These are phyloP conservation scores for Galagoides demidoff DNA, from an alignment of 2,797 vertebrate genomes.

Conservation along the genomic window DNA sequence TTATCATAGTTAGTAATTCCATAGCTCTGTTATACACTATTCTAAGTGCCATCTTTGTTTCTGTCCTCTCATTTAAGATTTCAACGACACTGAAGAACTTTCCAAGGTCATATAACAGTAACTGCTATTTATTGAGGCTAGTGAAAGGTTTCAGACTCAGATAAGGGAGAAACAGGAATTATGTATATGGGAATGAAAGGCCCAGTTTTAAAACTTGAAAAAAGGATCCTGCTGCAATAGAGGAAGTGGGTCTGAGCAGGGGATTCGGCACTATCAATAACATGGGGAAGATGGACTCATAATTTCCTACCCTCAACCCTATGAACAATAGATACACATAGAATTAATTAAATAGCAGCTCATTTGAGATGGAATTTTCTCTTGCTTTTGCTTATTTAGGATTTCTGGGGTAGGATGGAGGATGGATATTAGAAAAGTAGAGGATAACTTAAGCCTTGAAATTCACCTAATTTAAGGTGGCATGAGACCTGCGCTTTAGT, in stretches of 20 bases:
- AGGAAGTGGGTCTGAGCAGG: not conserved
- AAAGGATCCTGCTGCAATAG: not conserved
- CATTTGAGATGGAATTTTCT: not conserved
- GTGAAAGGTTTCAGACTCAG: not conserved
- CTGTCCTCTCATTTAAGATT: not conserved
- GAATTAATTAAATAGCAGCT: not conserved
- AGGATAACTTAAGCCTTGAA: not conserved
- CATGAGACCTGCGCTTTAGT: not conserved
- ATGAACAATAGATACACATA: not conserved
- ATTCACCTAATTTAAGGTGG: not conserved
- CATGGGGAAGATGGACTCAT: not conserved
- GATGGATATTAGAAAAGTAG: not conserved
- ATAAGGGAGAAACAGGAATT: not conserved
- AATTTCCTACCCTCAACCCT: not conserved
- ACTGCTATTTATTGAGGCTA: not conserved
- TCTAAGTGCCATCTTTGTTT: not conserved
- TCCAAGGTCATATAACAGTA: not conserved
- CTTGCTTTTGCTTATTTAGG: not conserved
- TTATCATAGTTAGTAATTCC: not conserved
- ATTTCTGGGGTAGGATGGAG: not conserved
- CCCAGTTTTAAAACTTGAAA: not conserved
- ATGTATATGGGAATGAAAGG: not conserved
- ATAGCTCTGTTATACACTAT: not conserved
- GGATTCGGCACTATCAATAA: not conserved
- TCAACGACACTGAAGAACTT: not conserved